Evolutionary conservation across 1,140 invertebrate species (phyloP), one percentile per base, ranked within the genome.

Genomic region (Conopomorpha cramerella): DNA sequence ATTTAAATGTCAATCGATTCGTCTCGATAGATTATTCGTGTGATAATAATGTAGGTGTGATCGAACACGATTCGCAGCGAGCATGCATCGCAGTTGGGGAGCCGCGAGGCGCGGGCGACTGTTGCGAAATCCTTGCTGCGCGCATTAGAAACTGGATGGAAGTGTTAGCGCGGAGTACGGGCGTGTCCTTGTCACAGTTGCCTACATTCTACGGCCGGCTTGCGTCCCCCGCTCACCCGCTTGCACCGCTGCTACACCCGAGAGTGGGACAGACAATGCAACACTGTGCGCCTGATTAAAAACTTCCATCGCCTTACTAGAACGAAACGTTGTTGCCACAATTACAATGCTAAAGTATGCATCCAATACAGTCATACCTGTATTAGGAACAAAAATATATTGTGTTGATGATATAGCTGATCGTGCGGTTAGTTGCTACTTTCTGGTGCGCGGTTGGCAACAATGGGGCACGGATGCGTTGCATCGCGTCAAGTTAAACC

Each of bases 101-200:
- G 55, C 48, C 30, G 16, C 30, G 39, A 48, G 43, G 53, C 52
- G 56, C 56, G 54, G 51, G 59, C 55, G 51, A 51, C 25, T 41
- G 52, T 74, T 71, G 66, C 63, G 65, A 74, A 74, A 72, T 60
- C 49, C 53, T 49, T 54, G 54, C 50, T 59, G 48, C 61, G 54
- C 63, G 56, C 61, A 59, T 70, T 74, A 74, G 64, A 70, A 71
- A 72, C 70, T 74, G 61, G 70, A 68, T 74, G 67, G 67, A 66
- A 67, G 59, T 73, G 63, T 66, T 68, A 65, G 63, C 61, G 55
- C 58, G 51, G 53, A 59, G 67, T 74, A 66, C 70, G 65, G 67
- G 70, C 63, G 66, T 70, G 70, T 72, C 70, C 70, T 74, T 74
- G 70, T 71, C 70, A 74, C 66, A 67, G 52, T 74, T 74, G 66